Evolutionary conservation across 2,113 vertebrate genomes (phyloP).

Genomic region (Nycticryphes semicollaris): DNA sequence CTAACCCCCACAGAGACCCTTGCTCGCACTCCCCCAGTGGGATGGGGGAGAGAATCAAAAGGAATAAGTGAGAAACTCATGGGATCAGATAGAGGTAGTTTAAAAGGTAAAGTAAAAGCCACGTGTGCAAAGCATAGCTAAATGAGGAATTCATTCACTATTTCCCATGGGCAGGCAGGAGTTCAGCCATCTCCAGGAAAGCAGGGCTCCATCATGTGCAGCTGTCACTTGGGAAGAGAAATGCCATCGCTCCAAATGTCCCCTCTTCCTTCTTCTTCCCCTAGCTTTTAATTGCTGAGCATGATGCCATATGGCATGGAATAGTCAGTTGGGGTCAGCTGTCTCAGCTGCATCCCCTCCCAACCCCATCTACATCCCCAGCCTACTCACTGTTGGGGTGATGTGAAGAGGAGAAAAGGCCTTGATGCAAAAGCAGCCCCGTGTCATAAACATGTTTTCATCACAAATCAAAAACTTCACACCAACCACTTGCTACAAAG

Average conservation of each 20-base stretch:
- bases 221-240: neutral
- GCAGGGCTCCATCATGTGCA: accelerated
- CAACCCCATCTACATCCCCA: neutral
- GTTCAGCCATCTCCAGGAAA: neutral
- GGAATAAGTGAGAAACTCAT: neutral
- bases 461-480: neutral
- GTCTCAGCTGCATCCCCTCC: neutral
- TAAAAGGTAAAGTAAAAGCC: neutral
- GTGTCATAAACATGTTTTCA: neutral
- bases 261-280: neutral
- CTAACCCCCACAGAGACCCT: neutral
- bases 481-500: neutral
- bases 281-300: neutral
- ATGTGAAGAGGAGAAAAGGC: neutral
- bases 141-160: neutral
- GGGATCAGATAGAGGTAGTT: neutral
- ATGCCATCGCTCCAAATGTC: accelerated
- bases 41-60: neutral
- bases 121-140: accelerated
- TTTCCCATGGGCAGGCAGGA: neutral
- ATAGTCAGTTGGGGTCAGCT: neutral
- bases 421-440: accelerated
- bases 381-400: neutral
- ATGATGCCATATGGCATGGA: neutral
- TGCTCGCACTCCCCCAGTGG: neutral